These are phyloP conservation scores for Myiozetetes cayanensis DNA, from an alignment of 2,113 vertebrate species.

Conservation along the genomic window DNA sequence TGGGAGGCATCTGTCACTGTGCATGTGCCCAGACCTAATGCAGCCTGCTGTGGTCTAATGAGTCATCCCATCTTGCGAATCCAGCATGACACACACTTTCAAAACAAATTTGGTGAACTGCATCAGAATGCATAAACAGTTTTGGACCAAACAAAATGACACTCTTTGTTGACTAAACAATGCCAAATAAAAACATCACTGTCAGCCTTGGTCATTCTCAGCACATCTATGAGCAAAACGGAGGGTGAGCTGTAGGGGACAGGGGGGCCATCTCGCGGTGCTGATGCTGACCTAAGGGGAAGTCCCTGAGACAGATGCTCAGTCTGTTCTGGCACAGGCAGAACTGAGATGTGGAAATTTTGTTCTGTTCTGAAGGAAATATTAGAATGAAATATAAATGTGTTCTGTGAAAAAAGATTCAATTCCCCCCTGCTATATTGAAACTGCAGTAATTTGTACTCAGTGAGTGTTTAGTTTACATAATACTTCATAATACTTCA, in stretches of 20 bases:
- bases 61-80: not conserved
- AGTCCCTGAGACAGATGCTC: not conserved
- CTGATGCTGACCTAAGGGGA: not conserved
- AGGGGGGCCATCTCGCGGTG: not conserved
- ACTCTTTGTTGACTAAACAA: not conserved
- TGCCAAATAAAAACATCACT: not conserved
- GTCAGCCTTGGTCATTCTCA: not conserved
- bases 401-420: not conserved
- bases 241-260: not conserved
- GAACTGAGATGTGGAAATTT: not conserved
- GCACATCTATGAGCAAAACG: accelerated
- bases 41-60: not conserved
- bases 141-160: not conserved
- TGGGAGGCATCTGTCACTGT: not conserved
- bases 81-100: not conserved
- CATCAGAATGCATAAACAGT: not conserved
- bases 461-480: not conserved
- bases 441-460: not conserved
- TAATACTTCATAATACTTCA: not conserved
- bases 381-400: not conserved
- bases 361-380: not conserved
- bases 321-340: not conserved
- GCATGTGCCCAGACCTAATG: not conserved
- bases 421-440: not conserved
- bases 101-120: not conserved